These are phyloP conservation scores for Arnoldichthys spilopterus DNA, from an alignment of 2,797 vertebrate genomes.

Conservation along the genomic window DNA sequence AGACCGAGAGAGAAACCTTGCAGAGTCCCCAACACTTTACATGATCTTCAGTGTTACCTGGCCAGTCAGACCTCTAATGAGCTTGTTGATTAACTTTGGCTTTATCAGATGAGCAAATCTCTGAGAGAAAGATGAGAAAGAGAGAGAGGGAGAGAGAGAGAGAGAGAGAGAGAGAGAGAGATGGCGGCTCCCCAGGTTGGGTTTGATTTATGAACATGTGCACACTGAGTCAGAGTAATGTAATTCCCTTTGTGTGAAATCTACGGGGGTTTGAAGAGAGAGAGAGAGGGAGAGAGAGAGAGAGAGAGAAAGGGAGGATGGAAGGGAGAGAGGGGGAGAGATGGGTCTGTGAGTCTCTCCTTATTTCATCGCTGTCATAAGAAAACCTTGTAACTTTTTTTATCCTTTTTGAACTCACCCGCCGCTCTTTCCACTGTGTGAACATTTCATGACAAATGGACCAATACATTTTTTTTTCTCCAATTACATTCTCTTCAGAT, in stretches of 20 bases:
- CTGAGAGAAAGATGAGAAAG: constrained; percentile 17
- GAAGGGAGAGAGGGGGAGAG: constrained; percentile 15
- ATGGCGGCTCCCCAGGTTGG: constrained; percentile 45
- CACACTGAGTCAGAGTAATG: constrained; percentile 47
- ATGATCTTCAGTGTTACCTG: constrained; percentile 48
- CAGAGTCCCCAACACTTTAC: constrained; percentile 30
- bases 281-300: constrained; percentile 34
- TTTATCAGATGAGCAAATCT: constrained; percentile 52
- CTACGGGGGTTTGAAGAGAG: constrained; percentile 38
- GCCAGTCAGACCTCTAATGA: constrained; percentile 45
- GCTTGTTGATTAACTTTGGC: constrained; percentile 53
- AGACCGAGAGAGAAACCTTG: constrained; percentile 15
- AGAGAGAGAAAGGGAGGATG: constrained; percentile 3
- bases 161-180: constrained; percentile 31
- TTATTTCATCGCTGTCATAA: no score
- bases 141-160: constrained; percentile 15
- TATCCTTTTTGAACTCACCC: no score
- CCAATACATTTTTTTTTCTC: no score
- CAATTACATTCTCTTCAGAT: no score
- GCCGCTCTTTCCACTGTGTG: no score
- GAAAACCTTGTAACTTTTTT: no score
- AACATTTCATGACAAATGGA: no score
- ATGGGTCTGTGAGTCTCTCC: not conserved
- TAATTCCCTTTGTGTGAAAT: constrained; percentile 40
- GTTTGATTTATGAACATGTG: constrained; percentile 60